A percentile compares a stretch with the other conserved stretches of the same genome.
Conservation (phyloP, 2,797 vertebrate species). For the Lagodon rhomboides region DNA sequence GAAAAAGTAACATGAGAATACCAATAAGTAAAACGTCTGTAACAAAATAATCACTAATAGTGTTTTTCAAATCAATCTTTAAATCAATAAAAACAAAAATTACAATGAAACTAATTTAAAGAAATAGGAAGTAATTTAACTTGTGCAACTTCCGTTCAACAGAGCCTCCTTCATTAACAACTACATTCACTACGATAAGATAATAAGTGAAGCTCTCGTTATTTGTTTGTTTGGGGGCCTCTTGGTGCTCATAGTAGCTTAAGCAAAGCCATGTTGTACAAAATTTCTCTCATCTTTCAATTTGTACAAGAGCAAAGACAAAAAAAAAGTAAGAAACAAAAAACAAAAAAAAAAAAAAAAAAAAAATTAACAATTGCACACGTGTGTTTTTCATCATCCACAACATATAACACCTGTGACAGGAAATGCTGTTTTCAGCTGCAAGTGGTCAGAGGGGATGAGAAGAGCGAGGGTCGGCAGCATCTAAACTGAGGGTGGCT, state of each 20-base stretch:
- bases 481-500: background rate
- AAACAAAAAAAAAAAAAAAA: background rate
- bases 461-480: background rate
- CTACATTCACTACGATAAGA: background rate
- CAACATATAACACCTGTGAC: constrained; percentile 10
- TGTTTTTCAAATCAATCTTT: background rate
- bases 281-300: background rate
- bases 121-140: background rate
- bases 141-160: background rate
- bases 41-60: background rate
- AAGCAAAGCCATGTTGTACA: background rate
- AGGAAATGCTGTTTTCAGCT: constrained; percentile 36
- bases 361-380: background rate
- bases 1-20: too few relatives aligned
- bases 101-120: background rate
- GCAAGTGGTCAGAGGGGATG: background rate
- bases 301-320: background rate
- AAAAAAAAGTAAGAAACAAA: background rate
- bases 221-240: background rate
- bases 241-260: background rate
- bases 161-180: background rate
- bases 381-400: background rate
- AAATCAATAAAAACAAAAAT: background rate
- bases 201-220: background rate
- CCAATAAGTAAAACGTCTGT: too few relatives aligned